Evolutionary conservation across 1,140 invertebrate species (phyloP).

Genomic region (Nasonia giraulti): DNA sequence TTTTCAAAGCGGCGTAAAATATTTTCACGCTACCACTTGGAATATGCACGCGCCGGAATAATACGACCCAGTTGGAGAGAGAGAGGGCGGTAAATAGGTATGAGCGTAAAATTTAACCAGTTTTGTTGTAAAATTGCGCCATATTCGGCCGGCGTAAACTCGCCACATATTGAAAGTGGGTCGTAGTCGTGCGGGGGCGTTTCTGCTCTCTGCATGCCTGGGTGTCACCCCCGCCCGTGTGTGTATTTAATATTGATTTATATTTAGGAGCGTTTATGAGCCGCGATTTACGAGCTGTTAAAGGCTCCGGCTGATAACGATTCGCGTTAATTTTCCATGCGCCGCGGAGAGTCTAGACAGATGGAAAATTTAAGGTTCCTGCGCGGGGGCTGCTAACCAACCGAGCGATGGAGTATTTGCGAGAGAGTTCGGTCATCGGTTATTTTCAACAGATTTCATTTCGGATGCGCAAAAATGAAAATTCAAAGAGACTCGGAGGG

Average conservation of each 20-base stretch:
- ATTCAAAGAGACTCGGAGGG: too few relatives aligned
- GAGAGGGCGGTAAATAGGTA: neutral
- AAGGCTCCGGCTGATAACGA: neutral
- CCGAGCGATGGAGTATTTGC: too few relatives aligned
- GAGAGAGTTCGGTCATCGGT: too few relatives aligned
- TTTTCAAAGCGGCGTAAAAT: neutral
- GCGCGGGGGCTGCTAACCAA: too few relatives aligned
- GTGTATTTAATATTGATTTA: neutral
- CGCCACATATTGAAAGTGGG: neutral
- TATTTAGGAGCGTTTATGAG: neutral
- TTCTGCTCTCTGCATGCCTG: neutral
- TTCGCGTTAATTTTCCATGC: neutral
- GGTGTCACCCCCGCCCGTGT: too few relatives aligned
- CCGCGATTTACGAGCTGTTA: neutral
- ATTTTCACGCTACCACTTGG: too few relatives aligned
- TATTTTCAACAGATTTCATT: too few relatives aligned
- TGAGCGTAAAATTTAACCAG: constrained; percentile 1
- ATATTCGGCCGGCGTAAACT: neutral
- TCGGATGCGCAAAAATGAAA: too few relatives aligned
- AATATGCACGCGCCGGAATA: neutral
- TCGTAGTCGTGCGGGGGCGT: neutral
- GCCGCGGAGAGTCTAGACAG: neutral
- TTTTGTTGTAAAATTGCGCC: neutral
- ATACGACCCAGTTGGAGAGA: neutral
- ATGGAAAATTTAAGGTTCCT: neutral